Conservation (phyloP, 1,140 invertebrate species). For the Bactericera cockerelli region DNA sequence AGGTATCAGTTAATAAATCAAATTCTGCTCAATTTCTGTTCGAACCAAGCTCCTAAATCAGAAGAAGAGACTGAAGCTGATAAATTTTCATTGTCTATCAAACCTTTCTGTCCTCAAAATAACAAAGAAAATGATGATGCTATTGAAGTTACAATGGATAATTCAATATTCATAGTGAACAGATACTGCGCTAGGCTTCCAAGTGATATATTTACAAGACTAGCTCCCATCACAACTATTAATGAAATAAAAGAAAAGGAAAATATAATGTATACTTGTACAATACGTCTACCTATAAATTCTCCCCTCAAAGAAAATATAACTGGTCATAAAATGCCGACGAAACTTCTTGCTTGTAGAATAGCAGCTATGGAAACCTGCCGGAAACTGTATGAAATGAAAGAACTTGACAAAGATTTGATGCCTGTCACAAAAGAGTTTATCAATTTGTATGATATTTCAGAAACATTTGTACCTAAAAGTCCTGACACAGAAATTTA, state of each 20-base stretch:
- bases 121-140: conserved; percentile 33
- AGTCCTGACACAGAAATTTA: conserved; percentile 30
- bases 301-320: conserved; percentile 84
- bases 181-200: conserved; percentile 97
- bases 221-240: conserved; percentile 72
- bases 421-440: conserved; percentile 82
- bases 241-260: conserved; percentile 34
- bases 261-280: conserved; percentile 46
- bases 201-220: conserved; percentile 92
- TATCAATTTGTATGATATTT: conserved; percentile 43
- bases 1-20: conserved; percentile 22
- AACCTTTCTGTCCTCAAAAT: conserved; percentile 37
- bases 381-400: conserved; percentile 57
- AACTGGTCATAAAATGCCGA: conserved; percentile 69
- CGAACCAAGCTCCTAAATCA: conserved; percentile 46
- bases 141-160: conserved; percentile 47
- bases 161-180: conserved; percentile 70
- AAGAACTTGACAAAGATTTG: conserved; percentile 81
- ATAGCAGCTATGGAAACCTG: conserved; percentile 79
- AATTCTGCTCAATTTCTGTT: conserved; percentile 48
- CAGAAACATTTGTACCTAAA: conserved; percentile 17
- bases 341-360: conserved; percentile 61
- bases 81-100: conserved; percentile 26
- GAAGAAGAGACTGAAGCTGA: conserved; percentile 46
- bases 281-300: conserved; percentile 87